Percentiles rank a stretch among this genome's conserved stretches.
These are phyloP conservation scores for Morbakka virulenta DNA, from an alignment of 30 jellyfish, hydroid and myxozoan genomes.

Conservation along the genomic window DNA sequence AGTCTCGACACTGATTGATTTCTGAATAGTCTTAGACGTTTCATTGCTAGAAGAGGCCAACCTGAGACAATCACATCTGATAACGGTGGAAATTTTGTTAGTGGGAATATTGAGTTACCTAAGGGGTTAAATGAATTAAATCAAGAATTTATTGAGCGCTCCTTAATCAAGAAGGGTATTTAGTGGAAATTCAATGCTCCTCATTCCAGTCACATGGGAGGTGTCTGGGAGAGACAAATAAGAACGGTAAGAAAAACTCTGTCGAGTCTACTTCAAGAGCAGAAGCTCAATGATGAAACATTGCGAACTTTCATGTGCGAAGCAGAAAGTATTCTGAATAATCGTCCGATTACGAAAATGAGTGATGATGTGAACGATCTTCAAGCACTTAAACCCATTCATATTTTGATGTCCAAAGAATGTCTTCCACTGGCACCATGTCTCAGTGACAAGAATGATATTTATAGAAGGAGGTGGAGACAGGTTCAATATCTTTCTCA, in stretches of 20 bases:
- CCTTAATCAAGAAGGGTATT: constrained; percentile 11
- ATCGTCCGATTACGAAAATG: constrained; percentile 45
- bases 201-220: constrained; percentile 55
- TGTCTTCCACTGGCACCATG: constrained; percentile 29
- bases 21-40: constrained; percentile 32
- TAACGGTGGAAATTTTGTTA: constrained; percentile 29
- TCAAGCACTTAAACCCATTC: constrained; percentile 48
- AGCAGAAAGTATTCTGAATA: constrained; percentile 31
- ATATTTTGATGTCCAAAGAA: constrained; percentile 28
- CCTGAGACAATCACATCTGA: constrained; percentile 23
- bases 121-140: constrained; percentile 23
- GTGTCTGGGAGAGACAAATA: constrained; percentile 61
- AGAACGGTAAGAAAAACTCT: constrained; percentile 33
- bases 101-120: constrained; percentile 15
- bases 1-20: constrained; percentile 48
- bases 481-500: constrained; percentile 43
- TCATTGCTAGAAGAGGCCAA: constrained; percentile 34
- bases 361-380: constrained; percentile 41
- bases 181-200: constrained; percentile 61
- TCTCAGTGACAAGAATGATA: no score
- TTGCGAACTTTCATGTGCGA: constrained; percentile 45
- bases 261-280: constrained; percentile 6
- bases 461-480: constrained; percentile 57
- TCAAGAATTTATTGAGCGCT: constrained; percentile 11
- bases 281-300: constrained; percentile 41